These are phyloP conservation scores for Triplophysa tibetana DNA, from an alignment of 2,113 vertebrate species.

Conservation along the genomic window DNA sequence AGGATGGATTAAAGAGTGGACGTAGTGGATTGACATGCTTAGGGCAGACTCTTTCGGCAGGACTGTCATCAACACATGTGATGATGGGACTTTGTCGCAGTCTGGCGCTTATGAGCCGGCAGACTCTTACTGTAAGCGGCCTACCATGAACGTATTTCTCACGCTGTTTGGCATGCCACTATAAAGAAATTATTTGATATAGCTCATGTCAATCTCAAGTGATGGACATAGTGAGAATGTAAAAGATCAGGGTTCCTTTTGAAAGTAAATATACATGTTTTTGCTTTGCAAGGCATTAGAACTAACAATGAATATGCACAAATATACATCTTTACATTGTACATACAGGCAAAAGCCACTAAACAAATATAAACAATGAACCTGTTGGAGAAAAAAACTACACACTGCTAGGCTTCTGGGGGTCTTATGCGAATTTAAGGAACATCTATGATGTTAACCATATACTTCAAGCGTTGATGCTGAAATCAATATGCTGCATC, in stretches of 20 bases:
- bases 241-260: background rate
- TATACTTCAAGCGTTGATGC: background rate
- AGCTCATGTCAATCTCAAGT: constrained; percentile 14
- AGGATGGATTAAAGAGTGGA: constrained; percentile 55
- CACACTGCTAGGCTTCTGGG: too few relatives aligned
- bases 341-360: too few relatives aligned
- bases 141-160: constrained; percentile 20
- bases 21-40: constrained; percentile 55
- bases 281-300: too few relatives aligned
- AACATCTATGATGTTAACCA: background rate
- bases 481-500: background rate
- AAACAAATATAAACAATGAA: too few relatives aligned
- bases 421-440: background rate
- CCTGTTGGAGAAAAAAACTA: too few relatives aligned
- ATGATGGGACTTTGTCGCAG: constrained; percentile 1
- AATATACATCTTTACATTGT: too few relatives aligned
- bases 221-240: constrained; percentile 7
- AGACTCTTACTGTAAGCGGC: background rate
- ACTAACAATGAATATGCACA: too few relatives aligned
- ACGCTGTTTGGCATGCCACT: constrained; percentile 4
- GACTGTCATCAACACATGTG: constrained; percentile 55
- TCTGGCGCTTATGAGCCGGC: background rate
- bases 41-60: constrained; percentile 17
- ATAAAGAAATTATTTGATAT: background rate
- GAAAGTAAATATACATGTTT: background rate